A percentile compares a stretch with the other conserved stretches of the same genome.
These are phyloP conservation scores for Agelas oroides DNA, from an alignment of 37 sponge, comb jelly and placozoan species.

Conservation along the genomic window DNA sequence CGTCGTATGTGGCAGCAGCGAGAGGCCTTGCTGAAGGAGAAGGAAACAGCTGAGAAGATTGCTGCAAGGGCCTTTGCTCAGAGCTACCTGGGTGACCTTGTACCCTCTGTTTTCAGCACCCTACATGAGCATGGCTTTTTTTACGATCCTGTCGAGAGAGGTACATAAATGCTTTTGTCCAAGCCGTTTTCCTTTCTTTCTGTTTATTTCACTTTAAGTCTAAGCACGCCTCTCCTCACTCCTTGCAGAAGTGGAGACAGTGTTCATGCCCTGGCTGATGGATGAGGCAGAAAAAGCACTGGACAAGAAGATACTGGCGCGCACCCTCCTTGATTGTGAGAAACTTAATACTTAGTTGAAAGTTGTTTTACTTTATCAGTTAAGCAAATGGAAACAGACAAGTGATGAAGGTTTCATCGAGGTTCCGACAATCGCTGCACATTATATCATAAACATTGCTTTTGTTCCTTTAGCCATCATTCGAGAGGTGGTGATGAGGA, in stretches of 20 bases:
- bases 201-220: no score
- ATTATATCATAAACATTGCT: background rate
- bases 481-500: slow-evolving; percentile 35
- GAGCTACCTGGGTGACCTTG: slow-evolving; percentile 93
- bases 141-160: slow-evolving; percentile 93
- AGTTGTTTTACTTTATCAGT: background rate
- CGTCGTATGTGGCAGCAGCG: slow-evolving; percentile 89
- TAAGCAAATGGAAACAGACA: background rate
- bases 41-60: slow-evolving; percentile 94
- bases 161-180: slow-evolving; percentile 19
- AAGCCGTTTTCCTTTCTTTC: no score
- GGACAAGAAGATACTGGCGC: slow-evolving; percentile 71
- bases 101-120: slow-evolving; percentile 94
- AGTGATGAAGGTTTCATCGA: background rate
- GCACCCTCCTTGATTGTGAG: slow-evolving; percentile 84
- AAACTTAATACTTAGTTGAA: no score
- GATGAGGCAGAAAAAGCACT: slow-evolving; percentile 73
- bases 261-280: slow-evolving; percentile 92
- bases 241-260: slow-evolving; percentile 82
- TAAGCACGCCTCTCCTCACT: no score
- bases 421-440: background rate
- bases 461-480: slow-evolving; percentile 37
- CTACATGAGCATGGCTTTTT: slow-evolving; percentile 93
- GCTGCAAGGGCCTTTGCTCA: slow-evolving; percentile 98
- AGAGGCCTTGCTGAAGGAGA: slow-evolving; percentile 88